phyloP scores from a whole-genome alignment of 2,888 invertebrate species.

The Tinea semifulvella region DNA sequence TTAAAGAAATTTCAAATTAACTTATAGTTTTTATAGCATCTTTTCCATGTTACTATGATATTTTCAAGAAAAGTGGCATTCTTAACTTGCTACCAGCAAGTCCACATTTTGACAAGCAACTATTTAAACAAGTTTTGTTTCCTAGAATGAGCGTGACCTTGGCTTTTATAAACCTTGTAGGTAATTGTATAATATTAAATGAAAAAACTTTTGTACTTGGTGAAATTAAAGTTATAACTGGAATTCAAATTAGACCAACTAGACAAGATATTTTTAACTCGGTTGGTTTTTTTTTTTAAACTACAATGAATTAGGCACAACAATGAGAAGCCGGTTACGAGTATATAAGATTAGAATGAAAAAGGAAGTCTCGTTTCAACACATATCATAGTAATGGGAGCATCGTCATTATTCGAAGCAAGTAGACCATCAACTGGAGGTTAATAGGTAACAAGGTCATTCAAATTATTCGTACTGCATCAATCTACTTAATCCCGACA shows the following conservation, averaged over 20 bases:
- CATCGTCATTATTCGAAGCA: slow-evolving; percentile 1
- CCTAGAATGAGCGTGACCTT: slow-evolving; percentile 11
- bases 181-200: slow-evolving; percentile 1
- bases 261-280: no score
- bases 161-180: slow-evolving; percentile 7
- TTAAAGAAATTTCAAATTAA: no score
- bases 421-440: slow-evolving; percentile 30
- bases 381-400: slow-evolving; percentile 6
- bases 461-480: slow-evolving; percentile 22
- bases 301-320: no score
- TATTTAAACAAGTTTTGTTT: slow-evolving; percentile 11
- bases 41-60: no score
- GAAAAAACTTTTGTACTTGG: background rate
- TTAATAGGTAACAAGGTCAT: slow-evolving; percentile 37
- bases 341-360: slow-evolving; percentile 6
- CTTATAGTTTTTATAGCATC: no score
- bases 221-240: no score
- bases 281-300: no score
- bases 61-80: no score
- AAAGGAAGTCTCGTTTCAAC: slow-evolving; percentile 10
- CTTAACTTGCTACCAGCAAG: background rate
- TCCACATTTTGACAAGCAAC: slow-evolving; percentile 2
- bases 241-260: no score
- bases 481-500: slow-evolving; percentile 7
- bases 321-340: background rate